Conservation (phyloP, 2,888 invertebrate genomes). For the Tenthredo scrophulariae region DNA sequence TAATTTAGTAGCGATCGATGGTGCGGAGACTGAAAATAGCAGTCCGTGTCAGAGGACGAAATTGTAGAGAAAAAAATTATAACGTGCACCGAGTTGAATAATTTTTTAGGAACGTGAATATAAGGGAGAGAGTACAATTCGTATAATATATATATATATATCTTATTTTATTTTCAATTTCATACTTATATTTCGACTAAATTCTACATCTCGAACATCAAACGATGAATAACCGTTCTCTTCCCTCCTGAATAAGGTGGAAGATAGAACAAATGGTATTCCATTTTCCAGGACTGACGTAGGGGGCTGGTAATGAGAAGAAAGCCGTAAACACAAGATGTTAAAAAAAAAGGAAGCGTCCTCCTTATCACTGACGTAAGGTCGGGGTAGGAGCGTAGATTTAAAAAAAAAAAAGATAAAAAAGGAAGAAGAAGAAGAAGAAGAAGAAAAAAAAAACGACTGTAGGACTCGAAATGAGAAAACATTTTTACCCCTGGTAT, state of each 20-base stretch:
- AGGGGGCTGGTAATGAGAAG: slow-evolving; percentile 22
- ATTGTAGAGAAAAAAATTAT: background rate
- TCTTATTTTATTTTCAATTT: background rate
- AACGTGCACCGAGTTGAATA: background rate
- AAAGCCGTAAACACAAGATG: slow-evolving; percentile 9
- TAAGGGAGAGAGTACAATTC: too few species aligned
- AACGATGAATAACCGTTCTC: background rate
- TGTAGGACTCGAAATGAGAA: background rate
- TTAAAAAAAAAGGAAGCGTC: background rate
- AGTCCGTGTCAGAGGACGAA: background rate
- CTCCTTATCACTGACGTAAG: slow-evolving; percentile 8
- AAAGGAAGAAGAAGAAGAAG: background rate
- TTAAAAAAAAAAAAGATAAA: background rate
- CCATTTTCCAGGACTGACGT: slow-evolving; percentile 11
- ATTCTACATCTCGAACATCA: slow-evolving; percentile 5
- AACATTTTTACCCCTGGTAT: slow-evolving; percentile 7
- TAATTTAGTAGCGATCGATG: slow-evolving; percentile 77
- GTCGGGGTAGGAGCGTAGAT: background rate
- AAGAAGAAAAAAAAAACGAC: background rate
- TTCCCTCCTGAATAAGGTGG: background rate
- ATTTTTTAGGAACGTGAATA: too few species aligned
- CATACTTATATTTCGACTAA: background rate
- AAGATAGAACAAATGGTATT: slow-evolving; percentile 13
- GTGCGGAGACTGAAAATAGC: slow-evolving; percentile 72
- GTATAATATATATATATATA: background rate